Conservation (phyloP, 2,797 vertebrate species). For the Sebastes dallii region DNA sequence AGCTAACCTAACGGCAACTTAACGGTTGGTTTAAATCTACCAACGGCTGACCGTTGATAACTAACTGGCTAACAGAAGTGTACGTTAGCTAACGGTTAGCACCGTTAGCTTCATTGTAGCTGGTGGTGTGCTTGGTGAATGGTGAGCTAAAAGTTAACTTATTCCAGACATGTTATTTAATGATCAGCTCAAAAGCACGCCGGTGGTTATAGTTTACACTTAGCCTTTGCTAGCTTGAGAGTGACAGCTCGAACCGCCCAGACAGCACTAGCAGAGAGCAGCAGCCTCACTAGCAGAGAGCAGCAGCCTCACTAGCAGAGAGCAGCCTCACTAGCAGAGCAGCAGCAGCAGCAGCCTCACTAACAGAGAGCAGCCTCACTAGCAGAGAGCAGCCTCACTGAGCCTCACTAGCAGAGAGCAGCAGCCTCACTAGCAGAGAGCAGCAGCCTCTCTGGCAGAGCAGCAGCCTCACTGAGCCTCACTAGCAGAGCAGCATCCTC, state of each 20-base stretch:
- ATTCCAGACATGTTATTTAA: background rate
- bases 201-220: background rate
- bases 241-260: conserved; percentile 55
- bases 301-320: too few relatives aligned
- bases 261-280: background rate
- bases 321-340: too few relatives aligned
- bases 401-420: too few relatives aligned
- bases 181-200: background rate
- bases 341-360: too few relatives aligned
- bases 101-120: conserved; percentile 51
- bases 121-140: conserved; percentile 32
- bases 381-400: too few relatives aligned
- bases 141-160: background rate
- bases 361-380: conserved; percentile 21
- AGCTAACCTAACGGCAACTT: background rate
- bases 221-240: background rate
- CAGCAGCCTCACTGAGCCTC: too few relatives aligned
- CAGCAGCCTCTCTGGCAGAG: too few relatives aligned
- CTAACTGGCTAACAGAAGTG: conserved; percentile 3
- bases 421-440: too few relatives aligned
- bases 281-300: too few relatives aligned
- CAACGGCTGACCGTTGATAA: background rate
- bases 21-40: too few relatives aligned
- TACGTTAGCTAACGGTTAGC: conserved; percentile 62
- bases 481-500: too few relatives aligned